Percentiles rank a stretch among this genome's conserved stretches.
phyloP scores from a whole-genome alignment of 2,113 vertebrate genomes.

The Dromiciops gliroides region DNA sequence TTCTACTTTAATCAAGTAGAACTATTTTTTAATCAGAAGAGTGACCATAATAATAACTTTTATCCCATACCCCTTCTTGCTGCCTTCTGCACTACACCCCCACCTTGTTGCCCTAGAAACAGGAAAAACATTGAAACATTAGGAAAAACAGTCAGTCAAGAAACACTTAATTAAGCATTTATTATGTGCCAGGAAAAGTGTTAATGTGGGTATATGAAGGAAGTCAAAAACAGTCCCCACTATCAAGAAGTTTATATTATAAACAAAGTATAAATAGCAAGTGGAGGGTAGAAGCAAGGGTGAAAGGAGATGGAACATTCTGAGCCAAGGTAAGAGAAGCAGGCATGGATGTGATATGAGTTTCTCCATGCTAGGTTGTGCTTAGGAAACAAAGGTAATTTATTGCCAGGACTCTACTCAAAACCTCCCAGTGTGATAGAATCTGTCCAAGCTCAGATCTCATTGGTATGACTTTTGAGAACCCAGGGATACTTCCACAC shows the following conservation, averaged over 20 bases:
- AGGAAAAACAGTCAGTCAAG: not conserved
- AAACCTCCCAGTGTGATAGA: not conserved
- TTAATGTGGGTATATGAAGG: not conserved
- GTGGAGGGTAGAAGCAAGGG: not conserved
- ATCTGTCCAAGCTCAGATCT: not conserved
- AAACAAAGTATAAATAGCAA: not conserved
- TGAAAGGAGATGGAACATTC: not conserved
- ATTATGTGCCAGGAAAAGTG: not conserved
- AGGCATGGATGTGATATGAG: not conserved
- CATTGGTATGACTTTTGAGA: not conserved
- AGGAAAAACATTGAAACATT: not conserved
- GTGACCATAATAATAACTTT: not conserved
- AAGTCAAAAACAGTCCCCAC: not conserved
- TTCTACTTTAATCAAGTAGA: not conserved
- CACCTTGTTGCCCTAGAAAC: not conserved
- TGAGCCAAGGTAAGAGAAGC: not conserved
- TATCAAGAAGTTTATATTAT: not conserved
- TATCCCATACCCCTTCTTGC: not conserved
- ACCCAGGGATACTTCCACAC: not conserved
- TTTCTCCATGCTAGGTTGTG: not conserved
- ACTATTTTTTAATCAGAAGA: not conserved
- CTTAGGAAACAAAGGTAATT: not conserved
- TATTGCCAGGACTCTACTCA: not conserved
- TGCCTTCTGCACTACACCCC: not conserved
- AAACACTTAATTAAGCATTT: not conserved